These are phyloP conservation scores for Mactromeris polynyma DNA, from an alignment of 2,888 invertebrate species.

Conservation along the genomic window DNA sequence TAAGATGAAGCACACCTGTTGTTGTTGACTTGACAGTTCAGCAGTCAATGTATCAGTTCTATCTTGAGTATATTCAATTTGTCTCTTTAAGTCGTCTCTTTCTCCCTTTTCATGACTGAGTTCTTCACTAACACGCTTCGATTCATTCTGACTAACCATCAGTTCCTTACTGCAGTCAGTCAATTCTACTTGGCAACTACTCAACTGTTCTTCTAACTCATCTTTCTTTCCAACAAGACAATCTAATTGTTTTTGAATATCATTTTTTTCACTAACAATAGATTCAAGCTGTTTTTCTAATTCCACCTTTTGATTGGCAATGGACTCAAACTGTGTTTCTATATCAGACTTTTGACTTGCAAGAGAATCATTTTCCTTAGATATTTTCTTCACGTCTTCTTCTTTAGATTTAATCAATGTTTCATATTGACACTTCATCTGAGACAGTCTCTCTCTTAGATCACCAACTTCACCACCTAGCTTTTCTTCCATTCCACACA, in stretches of 20 bases:
- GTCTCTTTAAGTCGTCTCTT: conserved; percentile 54
- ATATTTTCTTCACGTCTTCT: conserved; percentile 48
- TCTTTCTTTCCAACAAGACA: not conserved
- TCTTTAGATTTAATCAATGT: conserved; percentile 60
- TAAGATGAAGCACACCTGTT: conserved; percentile 68
- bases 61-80: conserved; percentile 60
- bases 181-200: conserved; percentile 10
- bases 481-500: conserved; percentile 61
- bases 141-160: conserved; percentile 26
- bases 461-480: conserved; percentile 54
- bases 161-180: conserved; percentile 30
- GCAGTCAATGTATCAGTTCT: conserved; percentile 64
- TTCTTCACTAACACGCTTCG: conserved; percentile 39
- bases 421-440: conserved; percentile 71
- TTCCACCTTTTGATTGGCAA: not conserved
- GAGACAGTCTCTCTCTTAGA: conserved; percentile 57
- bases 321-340: conserved; percentile 2
- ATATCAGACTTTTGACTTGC: not conserved
- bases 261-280: not conserved
- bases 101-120: conserved; percentile 53
- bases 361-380: conserved; percentile 20
- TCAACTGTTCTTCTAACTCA: conserved; percentile 34
- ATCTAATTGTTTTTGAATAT: not conserved
- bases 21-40: conserved; percentile 72
- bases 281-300: conserved; percentile 15